phyloP scores from a whole-genome alignment of 2,888 invertebrate species.

The Myopa testacea region DNA sequence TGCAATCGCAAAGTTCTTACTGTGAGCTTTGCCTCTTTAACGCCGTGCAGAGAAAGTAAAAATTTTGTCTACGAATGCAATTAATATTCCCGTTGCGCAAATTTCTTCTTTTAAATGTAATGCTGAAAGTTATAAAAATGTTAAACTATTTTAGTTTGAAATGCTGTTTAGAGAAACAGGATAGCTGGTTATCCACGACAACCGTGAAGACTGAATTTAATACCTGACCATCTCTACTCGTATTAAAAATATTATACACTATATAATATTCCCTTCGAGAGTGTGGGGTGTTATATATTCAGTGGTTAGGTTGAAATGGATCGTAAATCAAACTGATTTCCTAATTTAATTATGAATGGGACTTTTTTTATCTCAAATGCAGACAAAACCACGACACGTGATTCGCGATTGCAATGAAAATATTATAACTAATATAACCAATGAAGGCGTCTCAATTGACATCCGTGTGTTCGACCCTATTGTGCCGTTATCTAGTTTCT shows the following conservation, averaged over 20 bases:
- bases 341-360: not conserved
- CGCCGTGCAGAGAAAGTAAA: too few species aligned
- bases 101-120: too few species aligned
- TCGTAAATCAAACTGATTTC: not conserved
- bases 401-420: constrained; percentile 49
- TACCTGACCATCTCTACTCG: not conserved
- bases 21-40: too few species aligned
- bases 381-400: constrained; percentile 56
- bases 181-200: not conserved
- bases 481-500: constrained; percentile 11
- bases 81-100: too few species aligned
- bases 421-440: constrained; percentile 52
- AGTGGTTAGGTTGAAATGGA: too few species aligned
- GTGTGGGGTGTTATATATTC: not conserved
- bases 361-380: constrained; percentile 34
- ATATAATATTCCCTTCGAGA: not conserved
- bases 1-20: too few species aligned
- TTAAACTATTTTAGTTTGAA: not conserved
- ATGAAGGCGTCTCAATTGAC: constrained; percentile 20
- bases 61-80: too few species aligned
- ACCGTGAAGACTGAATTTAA: not conserved
- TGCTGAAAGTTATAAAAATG: too few species aligned
- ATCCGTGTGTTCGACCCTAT: not conserved
- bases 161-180: not conserved
- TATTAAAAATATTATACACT: not conserved